These are phyloP conservation scores for Pelobates fuscus DNA, from an alignment of 2,113 vertebrate genomes.

Conservation along the genomic window DNA sequence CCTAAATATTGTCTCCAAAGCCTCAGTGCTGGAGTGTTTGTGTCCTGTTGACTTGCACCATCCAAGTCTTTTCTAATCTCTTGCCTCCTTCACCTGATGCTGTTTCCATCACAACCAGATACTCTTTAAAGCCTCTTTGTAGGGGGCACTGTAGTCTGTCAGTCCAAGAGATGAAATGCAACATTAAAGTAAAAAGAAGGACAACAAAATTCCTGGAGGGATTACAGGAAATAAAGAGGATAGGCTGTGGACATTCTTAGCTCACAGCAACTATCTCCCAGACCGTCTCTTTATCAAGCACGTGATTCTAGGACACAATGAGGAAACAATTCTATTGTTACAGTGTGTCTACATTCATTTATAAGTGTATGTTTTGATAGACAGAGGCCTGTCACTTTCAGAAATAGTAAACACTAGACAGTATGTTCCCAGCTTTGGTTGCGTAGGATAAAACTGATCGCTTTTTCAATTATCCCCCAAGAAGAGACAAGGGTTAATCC, in stretches of 20 bases:
- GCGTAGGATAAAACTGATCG: background rate
- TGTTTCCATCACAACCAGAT: conserved; percentile 74
- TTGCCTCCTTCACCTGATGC: background rate
- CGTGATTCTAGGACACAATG: background rate
- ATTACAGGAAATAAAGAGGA: conserved; percentile 15
- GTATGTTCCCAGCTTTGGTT: background rate
- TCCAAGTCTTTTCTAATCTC: background rate
- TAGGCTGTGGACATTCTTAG: conserved; percentile 15
- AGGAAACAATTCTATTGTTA: background rate
- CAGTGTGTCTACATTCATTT: background rate
- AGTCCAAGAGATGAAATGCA: conserved; percentile 16
- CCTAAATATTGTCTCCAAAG: too few relatives aligned
- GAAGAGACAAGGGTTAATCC: background rate
- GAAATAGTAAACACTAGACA: too few relatives aligned
- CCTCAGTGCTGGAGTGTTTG: background rate
- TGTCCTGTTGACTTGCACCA: background rate
- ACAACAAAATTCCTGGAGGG: conserved; percentile 38
- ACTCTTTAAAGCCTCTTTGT: conserved; percentile 64
- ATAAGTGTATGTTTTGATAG: background rate
- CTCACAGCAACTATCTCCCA: conserved; percentile 15
- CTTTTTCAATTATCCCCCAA: background rate
- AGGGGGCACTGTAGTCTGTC: conserved; percentile 60
- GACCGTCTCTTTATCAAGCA: background rate
- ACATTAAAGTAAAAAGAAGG: background rate
- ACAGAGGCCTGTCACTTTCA: background rate